phyloP scores from a whole-genome alignment of 2,113 vertebrate species.

The Tiliqua scincoides region DNA sequence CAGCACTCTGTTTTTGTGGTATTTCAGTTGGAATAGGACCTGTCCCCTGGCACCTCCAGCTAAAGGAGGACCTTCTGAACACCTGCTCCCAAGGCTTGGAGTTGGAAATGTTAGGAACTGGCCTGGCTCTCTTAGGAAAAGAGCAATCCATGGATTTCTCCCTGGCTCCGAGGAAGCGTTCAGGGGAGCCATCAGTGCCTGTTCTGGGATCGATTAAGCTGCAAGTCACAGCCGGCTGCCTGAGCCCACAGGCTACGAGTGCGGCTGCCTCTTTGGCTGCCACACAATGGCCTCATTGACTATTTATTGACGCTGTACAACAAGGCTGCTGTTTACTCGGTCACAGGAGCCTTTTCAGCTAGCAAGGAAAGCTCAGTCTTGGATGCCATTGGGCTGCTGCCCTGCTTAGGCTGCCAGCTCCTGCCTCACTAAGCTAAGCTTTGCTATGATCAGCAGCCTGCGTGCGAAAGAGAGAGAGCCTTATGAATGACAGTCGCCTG shows the following conservation, averaged over 20 bases:
- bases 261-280: conserved; percentile 67
- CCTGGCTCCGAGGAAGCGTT: conserved; percentile 68
- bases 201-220: conserved; percentile 77
- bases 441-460: too few relatives aligned
- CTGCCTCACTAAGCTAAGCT: too few relatives aligned
- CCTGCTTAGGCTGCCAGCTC: background rate
- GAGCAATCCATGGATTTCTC: background rate
- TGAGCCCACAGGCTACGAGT: conserved; percentile 60
- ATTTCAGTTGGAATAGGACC: background rate
- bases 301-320: conserved; percentile 88
- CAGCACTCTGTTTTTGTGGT: background rate
- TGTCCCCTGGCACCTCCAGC: background rate
- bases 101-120: background rate
- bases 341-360: conserved; percentile 70
- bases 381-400: background rate
- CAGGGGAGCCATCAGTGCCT: conserved; percentile 76
- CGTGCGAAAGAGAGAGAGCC: background rate
- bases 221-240: conserved; percentile 80
- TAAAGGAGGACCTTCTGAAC: background rate
- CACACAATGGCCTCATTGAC: conserved; percentile 88
- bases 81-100: background rate
- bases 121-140: background rate
- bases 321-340: conserved; percentile 85
- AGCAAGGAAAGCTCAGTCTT: background rate
- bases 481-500: background rate